Conservation (phyloP, 2,797 vertebrate genomes). For the Pelochelys cantorii region DNA sequence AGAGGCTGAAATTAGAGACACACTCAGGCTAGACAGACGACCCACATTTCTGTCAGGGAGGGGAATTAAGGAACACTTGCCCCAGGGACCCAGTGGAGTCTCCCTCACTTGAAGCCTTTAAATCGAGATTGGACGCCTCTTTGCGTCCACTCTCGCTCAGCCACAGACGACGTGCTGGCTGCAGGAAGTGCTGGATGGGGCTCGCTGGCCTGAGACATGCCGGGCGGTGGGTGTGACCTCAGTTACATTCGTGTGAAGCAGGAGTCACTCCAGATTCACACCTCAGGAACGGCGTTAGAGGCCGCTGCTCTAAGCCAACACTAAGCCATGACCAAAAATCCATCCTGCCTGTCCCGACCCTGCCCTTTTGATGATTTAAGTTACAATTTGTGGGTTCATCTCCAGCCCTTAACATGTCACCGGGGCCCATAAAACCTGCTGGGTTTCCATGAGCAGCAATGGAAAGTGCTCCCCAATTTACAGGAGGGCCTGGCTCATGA, state of each 20-base stretch:
- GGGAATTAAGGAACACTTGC: neutral
- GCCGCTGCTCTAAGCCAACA: neutral
- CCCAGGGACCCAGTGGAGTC: neutral
- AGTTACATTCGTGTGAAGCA: neutral
- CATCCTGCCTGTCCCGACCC: neutral
- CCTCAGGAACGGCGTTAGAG: neutral
- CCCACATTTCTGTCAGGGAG: neutral
- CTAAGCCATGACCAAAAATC: neutral
- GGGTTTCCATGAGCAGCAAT: neutral
- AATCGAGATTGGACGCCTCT: neutral
- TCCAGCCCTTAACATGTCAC: neutral
- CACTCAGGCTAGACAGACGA: neutral
- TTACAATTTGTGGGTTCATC: neutral
- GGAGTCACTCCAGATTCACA: neutral
- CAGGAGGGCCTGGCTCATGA: neutral
- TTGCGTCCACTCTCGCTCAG: neutral
- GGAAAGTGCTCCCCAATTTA: neutral
- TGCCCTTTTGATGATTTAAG: neutral
- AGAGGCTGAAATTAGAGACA: neutral
- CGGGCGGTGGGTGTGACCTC: neutral
- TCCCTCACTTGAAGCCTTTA: neutral
- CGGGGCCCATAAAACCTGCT: neutral
- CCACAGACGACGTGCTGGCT: neutral
- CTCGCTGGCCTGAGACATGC: neutral
- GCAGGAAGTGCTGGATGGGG: neutral